These are phyloP conservation scores for Tarsius wallacei DNA, from an alignment of 2,797 vertebrate species.

Conservation along the genomic window DNA sequence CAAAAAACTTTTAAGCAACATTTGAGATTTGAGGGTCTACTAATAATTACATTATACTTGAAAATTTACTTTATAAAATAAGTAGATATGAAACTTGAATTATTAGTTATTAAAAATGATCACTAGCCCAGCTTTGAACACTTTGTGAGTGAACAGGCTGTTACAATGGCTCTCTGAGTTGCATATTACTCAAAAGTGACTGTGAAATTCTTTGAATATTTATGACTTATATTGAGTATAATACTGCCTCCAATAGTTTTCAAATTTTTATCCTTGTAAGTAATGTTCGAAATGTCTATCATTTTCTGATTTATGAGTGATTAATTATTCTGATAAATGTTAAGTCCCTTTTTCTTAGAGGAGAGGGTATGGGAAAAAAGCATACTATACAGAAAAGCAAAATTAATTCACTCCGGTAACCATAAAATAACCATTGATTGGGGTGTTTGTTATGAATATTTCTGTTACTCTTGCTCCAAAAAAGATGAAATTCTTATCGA, in stretches of 20 bases:
- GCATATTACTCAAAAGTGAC: background rate
- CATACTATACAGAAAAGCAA: background rate
- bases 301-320: conserved; percentile 64
- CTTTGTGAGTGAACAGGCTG: conserved; percentile 41
- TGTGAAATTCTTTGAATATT: conserved; percentile 60
- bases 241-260: conserved; percentile 59
- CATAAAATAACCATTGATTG: background rate
- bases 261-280: conserved; percentile 55
- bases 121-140: conserved; percentile 21
- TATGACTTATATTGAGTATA: conserved; percentile 59
- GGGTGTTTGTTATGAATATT: conserved; percentile 31
- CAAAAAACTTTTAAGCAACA: conserved; percentile 52
- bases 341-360: conserved; percentile 61
- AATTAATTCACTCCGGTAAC: background rate
- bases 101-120: conserved; percentile 55
- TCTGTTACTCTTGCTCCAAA: conserved; percentile 62
- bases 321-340: conserved; percentile 43
- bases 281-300: conserved; percentile 38
- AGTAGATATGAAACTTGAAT: conserved; percentile 67
- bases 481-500: conserved; percentile 31
- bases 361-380: background rate
- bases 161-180: conserved; percentile 38
- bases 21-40: conserved; percentile 60
- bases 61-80: conserved; percentile 71
- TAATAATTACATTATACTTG: conserved; percentile 68